A percentile compares a stretch with the other conserved stretches of the same genome.
Evolutionary conservation across 2,113 vertebrate species (phyloP).

Genomic region (Capreolus pygargus): DNA sequence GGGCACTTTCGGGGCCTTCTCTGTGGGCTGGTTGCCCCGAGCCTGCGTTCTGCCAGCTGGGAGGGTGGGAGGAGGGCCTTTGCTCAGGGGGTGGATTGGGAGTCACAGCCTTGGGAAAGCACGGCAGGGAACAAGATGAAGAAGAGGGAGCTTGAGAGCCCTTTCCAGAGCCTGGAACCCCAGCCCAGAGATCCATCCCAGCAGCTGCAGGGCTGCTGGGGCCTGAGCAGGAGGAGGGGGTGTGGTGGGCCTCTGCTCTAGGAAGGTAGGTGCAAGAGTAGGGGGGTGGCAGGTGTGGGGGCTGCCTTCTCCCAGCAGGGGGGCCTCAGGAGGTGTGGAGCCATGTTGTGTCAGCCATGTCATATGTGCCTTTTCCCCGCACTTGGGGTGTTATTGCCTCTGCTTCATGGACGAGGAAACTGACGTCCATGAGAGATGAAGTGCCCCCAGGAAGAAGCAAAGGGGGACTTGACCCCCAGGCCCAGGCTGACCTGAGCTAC

Average conservation of each 20-base stretch:
- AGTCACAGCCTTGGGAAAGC: background rate
- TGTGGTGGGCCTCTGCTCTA: too few relatives aligned
- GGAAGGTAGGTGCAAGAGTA: accelerated
- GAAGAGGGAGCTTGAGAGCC: background rate
- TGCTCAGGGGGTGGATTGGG: too few relatives aligned
- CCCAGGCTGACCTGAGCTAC: background rate
- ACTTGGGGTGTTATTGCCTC: background rate
- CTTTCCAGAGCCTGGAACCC: background rate
- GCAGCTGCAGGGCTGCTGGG: background rate
- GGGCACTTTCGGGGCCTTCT: background rate
- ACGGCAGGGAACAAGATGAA: background rate
- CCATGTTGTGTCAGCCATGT: too few relatives aligned
- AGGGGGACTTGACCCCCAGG: background rate
- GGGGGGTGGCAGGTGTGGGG: accelerated
- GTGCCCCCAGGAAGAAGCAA: background rate
- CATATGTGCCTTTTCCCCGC: accelerated
- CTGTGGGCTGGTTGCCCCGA: background rate
- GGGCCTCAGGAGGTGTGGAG: background rate
- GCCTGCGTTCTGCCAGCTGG: background rate
- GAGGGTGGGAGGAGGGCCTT: background rate
- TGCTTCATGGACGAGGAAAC: background rate
- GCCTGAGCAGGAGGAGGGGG: background rate
- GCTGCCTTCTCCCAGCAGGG: background rate
- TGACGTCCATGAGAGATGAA: background rate
- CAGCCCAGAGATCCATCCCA: background rate